Percentiles rank a stretch among this genome's conserved stretches.
Evolutionary conservation across 2,113 vertebrate genomes (phyloP).

Genomic region (Chauna torquata): DNA sequence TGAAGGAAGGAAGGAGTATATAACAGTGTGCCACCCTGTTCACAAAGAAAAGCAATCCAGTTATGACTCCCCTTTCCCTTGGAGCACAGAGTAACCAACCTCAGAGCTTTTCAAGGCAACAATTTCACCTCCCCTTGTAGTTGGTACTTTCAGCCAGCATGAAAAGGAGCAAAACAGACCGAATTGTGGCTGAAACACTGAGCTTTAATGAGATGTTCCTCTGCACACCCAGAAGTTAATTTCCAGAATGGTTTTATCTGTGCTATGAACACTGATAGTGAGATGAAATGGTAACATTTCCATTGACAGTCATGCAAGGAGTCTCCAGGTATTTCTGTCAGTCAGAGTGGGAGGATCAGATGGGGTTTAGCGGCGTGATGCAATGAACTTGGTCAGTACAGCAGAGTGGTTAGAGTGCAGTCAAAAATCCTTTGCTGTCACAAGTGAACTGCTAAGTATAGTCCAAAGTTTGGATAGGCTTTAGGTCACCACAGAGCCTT

Average conservation of each 20-base stretch:
- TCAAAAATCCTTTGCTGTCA: background rate
- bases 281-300: slow-evolving; percentile 36
- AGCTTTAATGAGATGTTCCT: slow-evolving; percentile 40
- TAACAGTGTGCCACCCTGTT: background rate
- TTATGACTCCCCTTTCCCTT: background rate
- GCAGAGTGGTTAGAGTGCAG: background rate
- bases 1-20: background rate
- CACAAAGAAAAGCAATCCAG: background rate
- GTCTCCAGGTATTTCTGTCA: slow-evolving; percentile 62
- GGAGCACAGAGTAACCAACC: background rate
- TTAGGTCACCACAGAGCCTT: background rate
- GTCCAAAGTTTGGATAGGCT: background rate
- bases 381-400: background rate
- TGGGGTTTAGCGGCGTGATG: background rate
- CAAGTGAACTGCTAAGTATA: background rate
- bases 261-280: slow-evolving; percentile 35
- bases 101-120: slow-evolving; percentile 19
- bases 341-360: slow-evolving; percentile 44
- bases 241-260: slow-evolving; percentile 30
- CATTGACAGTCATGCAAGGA: background rate
- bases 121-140: background rate
- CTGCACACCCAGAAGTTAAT: background rate
- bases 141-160: background rate
- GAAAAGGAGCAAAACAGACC: background rate
- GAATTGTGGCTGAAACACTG: slow-evolving; percentile 13